A percentile compares a stretch with the other conserved stretches of the same genome.
phyloP scores from a whole-genome alignment of 2,797 vertebrate genomes.

The Centropyge bicolor region DNA sequence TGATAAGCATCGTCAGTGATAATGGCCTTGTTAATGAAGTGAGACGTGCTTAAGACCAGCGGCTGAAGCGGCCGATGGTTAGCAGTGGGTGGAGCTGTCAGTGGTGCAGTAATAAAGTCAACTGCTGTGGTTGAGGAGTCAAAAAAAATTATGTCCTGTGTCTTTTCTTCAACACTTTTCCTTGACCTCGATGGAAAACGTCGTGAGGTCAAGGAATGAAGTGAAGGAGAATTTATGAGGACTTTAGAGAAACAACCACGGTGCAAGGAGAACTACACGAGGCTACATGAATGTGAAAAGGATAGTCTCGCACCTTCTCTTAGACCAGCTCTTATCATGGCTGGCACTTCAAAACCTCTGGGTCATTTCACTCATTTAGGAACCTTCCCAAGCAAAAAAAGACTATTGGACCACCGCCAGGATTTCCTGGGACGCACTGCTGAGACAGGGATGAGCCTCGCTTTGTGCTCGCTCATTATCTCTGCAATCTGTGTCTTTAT shows the following conservation, averaged over 20 bases:
- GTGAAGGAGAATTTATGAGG: neutral
- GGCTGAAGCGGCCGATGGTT: slow-evolving; percentile 76
- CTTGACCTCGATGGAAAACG: neutral
- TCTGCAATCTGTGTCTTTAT: slow-evolving; percentile 28
- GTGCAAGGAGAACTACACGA: neutral
- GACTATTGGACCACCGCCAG: no score
- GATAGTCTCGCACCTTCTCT: neutral
- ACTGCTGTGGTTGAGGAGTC: slow-evolving; percentile 16
- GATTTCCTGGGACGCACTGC: slow-evolving; percentile 60
- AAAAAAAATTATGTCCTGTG: neutral
- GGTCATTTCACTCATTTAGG: neutral
- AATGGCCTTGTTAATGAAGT: slow-evolving; percentile 82
- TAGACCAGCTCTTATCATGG: neutral
- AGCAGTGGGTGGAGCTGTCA: slow-evolving; percentile 73
- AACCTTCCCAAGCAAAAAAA: no score
- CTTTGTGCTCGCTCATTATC: slow-evolving; percentile 26
- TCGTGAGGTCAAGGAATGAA: neutral
- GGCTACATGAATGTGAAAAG: no score
- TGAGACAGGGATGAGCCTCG: slow-evolving; percentile 36
- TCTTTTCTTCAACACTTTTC: neutral
- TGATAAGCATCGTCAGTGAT: slow-evolving; percentile 75
- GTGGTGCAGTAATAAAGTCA: slow-evolving; percentile 79
- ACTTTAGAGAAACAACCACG: neutral
- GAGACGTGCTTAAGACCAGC: slow-evolving; percentile 74
- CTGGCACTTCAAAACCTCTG: neutral